A percentile compares a stretch with the other conserved stretches of the same genome.
Evolutionary conservation across 2,888 invertebrate species (phyloP).

Genomic region (Agriopis leucophaearia): DNA sequence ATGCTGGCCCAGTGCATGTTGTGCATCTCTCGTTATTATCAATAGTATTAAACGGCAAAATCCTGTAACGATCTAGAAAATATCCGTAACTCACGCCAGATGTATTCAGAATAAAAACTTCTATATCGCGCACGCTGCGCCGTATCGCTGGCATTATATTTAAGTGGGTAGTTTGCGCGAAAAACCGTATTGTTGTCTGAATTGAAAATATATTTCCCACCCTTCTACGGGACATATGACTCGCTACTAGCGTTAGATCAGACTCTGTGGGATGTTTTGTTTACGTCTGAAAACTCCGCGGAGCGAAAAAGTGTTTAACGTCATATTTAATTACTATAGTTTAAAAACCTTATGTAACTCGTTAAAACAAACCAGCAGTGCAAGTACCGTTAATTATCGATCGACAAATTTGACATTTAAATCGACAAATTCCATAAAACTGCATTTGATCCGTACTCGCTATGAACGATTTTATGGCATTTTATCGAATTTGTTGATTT

Average conservation of each 20-base stretch:
- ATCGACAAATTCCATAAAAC: too few relatives aligned
- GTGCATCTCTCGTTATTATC: neutral
- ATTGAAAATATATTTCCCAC: conserved; percentile 80
- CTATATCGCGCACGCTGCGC: conserved; percentile 61
- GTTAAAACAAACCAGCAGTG: too few relatives aligned
- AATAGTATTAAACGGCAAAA: conserved; percentile 1
- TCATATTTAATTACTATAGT: too few relatives aligned
- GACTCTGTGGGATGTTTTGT: neutral
- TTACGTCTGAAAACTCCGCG: neutral
- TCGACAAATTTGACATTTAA: too few relatives aligned
- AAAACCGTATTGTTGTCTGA: conserved; percentile 82
- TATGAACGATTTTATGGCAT: too few relatives aligned
- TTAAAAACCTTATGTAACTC: too few relatives aligned
- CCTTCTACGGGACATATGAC: conserved; percentile 58
- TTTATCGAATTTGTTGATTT: too few relatives aligned
- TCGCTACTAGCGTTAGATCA: conserved; percentile 32
- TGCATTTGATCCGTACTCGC: too few relatives aligned
- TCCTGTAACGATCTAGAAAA: neutral
- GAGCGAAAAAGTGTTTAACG: neutral
- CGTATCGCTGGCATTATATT: conserved; percentile 80
- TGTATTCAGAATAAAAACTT: conserved; percentile 64
- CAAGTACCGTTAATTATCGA: too few relatives aligned
- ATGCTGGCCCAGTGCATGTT: too few relatives aligned
- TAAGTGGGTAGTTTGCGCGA: conserved; percentile 83
- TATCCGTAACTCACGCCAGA: conserved; percentile 45